Percentiles rank a stretch among this genome's conserved stretches.
phyloP scores from a whole-genome alignment of 2,113 vertebrate genomes.

The Pseudopipra pipra region DNA sequence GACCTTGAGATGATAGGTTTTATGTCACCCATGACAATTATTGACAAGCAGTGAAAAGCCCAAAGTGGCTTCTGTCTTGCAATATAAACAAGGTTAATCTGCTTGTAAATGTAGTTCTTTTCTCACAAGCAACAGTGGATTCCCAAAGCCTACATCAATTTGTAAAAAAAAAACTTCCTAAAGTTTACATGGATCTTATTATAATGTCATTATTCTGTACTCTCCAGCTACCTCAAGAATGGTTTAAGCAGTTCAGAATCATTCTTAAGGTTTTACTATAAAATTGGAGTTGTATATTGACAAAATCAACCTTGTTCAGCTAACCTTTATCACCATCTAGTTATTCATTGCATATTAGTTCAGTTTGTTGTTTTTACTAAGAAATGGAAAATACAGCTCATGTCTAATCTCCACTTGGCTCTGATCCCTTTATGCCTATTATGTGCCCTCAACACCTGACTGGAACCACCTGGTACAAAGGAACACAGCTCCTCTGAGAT shows the following conservation, averaged over 20 bases:
- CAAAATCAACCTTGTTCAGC: background rate
- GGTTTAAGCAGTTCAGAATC: background rate
- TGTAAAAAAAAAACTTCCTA: background rate
- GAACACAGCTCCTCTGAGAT: background rate
- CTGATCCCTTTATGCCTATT: background rate
- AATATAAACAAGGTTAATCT: background rate
- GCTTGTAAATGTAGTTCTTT: background rate
- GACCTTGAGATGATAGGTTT: background rate
- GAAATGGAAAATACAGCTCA: background rate
- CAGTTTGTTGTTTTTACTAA: background rate
- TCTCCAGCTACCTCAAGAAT: background rate
- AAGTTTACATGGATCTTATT: slow-evolving; percentile 48
- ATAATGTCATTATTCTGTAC: slow-evolving; percentile 10
- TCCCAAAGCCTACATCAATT: slow-evolving; percentile 26
- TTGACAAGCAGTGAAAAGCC: background rate
- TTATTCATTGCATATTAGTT: background rate
- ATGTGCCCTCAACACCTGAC: background rate
- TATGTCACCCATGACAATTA: background rate
- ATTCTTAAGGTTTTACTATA: background rate
- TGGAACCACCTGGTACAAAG: background rate
- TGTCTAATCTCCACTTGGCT: background rate
- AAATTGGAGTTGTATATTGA: background rate
- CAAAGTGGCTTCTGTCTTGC: background rate
- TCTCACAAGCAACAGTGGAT: slow-evolving; percentile 28
- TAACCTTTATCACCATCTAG: background rate